Evolutionary conservation across 2,888 invertebrate species (phyloP), one percentile per base, ranked within the genome.

Genomic region (Nomada hirtipes): DNA sequence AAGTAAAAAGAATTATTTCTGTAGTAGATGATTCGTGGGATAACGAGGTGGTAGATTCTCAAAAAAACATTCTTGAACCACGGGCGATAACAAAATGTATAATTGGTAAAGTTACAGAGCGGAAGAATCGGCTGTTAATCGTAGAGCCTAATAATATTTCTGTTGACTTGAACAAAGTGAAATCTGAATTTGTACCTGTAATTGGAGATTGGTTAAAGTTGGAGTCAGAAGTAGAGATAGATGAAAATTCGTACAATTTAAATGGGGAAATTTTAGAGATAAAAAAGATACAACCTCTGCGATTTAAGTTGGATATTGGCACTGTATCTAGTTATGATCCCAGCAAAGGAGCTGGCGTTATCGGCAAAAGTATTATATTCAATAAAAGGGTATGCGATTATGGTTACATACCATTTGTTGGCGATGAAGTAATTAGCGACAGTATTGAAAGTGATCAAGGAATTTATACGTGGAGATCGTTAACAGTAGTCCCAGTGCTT

Each of bases 361-460:
- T 97, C 80, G 95, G 96, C 79, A 94, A 94, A 23, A 93, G 94
- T 74, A 95, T 96, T 61, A 96, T 95, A 91, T 97, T 97, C 86
- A 94, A 95, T 50, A 95, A 94, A 86, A 94, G 95, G 61, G 94
- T 94, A 55, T 92, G 97, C 69, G 94, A 95, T 10, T 92, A 94
- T 73, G 95, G 95, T 0, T 94, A 95, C 82, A 91, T 94, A 52
- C 96, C 96, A 0, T 92, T 94, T 57, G 89, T 95, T 69, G 96
- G 96, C 15, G 96, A 96, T 88, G 94, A 95, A 92, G 96, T 97
- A 3, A 91, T 95, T 74, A 95, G 95, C 7, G 96, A 97, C 91
- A 95, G 96, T 1, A 96, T 97, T 88, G 97, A 97, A 94, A 97
- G 97, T 92, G 95, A 96, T 86, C 96, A 96, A 94, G 95, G 94